A percentile compares a stretch with the other conserved stretches of the same genome.
Conservation (phyloP, 2,797 vertebrate genomes). For the Sebastiscus tertius region DNA sequence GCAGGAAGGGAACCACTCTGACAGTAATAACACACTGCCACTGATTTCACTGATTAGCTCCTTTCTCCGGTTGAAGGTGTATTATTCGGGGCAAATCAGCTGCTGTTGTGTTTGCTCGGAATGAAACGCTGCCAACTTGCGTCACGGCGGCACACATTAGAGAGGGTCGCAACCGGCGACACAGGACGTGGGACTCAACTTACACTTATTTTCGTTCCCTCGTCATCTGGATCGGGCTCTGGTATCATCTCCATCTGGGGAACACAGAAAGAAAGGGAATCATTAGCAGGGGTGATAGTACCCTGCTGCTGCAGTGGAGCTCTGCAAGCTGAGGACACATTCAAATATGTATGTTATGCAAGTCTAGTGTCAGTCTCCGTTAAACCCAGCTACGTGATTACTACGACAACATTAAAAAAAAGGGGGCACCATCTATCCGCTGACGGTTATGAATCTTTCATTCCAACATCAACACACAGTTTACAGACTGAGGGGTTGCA, state of each 20-base stretch:
- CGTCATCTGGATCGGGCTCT: slow-evolving; percentile 89
- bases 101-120: slow-evolving; percentile 52
- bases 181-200: slow-evolving; percentile 62
- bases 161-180: not conserved
- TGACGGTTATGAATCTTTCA: slow-evolving; percentile 60
- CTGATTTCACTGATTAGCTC: slow-evolving; percentile 68
- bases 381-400: slow-evolving; percentile 25
- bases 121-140: slow-evolving; percentile 5
- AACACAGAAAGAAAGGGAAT: slow-evolving; percentile 42
- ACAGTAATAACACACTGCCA: slow-evolving; percentile 65
- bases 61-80: slow-evolving; percentile 58
- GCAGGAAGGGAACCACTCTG: slow-evolving; percentile 45
- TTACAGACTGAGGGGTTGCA: slow-evolving; percentile 34
- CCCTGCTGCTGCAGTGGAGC: not conserved
- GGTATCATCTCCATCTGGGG: slow-evolving; percentile 89
- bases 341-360: slow-evolving; percentile 1
- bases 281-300: slow-evolving; percentile 30
- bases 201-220: slow-evolving; percentile 98
- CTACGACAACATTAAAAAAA: slow-evolving; percentile 1
- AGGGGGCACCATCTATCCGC: slow-evolving; percentile 29
- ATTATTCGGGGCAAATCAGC: slow-evolving; percentile 68
- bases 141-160: not conserved
- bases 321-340: not conserved
- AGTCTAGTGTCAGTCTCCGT: not conserved
- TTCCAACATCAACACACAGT: slow-evolving; percentile 43